These are phyloP conservation scores for Caranx melampygus DNA, from an alignment of 2,113 vertebrate species.

Conservation along the genomic window DNA sequence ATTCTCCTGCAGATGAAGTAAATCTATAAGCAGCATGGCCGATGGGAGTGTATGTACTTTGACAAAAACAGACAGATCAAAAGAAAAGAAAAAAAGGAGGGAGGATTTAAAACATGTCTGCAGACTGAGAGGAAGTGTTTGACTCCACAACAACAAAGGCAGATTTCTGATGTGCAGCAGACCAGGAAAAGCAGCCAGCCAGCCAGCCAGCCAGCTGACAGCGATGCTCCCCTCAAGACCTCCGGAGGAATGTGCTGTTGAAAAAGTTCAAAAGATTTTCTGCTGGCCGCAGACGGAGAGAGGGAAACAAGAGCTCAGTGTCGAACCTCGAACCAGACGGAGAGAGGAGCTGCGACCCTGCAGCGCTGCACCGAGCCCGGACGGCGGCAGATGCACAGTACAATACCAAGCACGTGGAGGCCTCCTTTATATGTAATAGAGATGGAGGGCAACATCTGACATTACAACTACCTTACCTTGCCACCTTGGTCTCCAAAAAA, in stretches of 20 bases:
- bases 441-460: too few relatives aligned
- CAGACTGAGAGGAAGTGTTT: background rate
- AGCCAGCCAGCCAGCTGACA: conserved; percentile 42
- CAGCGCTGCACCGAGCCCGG: too few relatives aligned
- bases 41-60: background rate
- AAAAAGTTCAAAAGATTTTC: conserved; percentile 54
- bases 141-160: conserved; percentile 19
- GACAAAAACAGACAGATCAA: background rate
- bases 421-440: too few relatives aligned
- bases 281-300: conserved; percentile 10
- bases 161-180: conserved; percentile 52
- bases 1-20: background rate
- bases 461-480: too few relatives aligned
- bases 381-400: too few relatives aligned
- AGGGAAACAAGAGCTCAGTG: conserved; percentile 14
- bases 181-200: conserved; percentile 47
- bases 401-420: too few relatives aligned
- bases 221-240: conserved; percentile 24
- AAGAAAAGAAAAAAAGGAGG: background rate
- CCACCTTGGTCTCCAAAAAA: too few relatives aligned
- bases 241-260: conserved; percentile 36
- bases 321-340: background rate
- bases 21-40: background rate
- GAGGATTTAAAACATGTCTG: conserved; percentile 12
- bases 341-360: background rate